These are phyloP conservation scores for Nyctalus aviator DNA, from an alignment of 2,797 vertebrate genomes.

Conservation along the genomic window DNA sequence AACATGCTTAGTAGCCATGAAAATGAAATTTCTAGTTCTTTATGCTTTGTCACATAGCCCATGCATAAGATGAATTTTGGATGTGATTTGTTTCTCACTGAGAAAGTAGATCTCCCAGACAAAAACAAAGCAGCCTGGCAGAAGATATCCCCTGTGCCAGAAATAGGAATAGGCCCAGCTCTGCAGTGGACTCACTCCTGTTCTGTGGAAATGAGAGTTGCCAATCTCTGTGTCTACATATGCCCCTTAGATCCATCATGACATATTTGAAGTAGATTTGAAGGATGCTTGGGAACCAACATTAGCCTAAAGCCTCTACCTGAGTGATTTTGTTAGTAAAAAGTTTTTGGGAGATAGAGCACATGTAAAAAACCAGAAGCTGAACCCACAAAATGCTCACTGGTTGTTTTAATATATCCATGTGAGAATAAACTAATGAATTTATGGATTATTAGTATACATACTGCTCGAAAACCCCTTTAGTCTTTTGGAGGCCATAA, in stretches of 20 bases:
- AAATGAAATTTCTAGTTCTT: constrained; percentile 14
- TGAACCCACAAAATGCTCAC: constrained; percentile 37
- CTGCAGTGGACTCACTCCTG: background rate
- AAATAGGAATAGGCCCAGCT: background rate
- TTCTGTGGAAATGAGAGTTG: background rate
- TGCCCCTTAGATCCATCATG: background rate
- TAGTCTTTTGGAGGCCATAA: background rate
- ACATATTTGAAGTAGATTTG: constrained; percentile 4
- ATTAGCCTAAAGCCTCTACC: constrained; percentile 33
- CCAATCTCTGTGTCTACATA: background rate
- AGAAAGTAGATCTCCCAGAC: background rate
- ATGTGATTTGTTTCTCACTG: background rate
- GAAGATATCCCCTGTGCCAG: background rate
- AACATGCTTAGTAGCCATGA: background rate
- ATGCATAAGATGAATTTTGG: background rate
- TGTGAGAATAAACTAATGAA: constrained; percentile 53
- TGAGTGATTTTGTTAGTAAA: constrained; percentile 52
- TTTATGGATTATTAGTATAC: background rate
- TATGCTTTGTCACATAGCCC: background rate
- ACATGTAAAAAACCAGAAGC: background rate
- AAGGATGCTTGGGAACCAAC: background rate
- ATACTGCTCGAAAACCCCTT: background rate
- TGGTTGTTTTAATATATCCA: constrained; percentile 2
- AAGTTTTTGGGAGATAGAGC: constrained; percentile 41
- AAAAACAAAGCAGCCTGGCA: background rate